Conservation (phyloP, 1,140 invertebrate genomes). For the Drosophila orena region DNA sequence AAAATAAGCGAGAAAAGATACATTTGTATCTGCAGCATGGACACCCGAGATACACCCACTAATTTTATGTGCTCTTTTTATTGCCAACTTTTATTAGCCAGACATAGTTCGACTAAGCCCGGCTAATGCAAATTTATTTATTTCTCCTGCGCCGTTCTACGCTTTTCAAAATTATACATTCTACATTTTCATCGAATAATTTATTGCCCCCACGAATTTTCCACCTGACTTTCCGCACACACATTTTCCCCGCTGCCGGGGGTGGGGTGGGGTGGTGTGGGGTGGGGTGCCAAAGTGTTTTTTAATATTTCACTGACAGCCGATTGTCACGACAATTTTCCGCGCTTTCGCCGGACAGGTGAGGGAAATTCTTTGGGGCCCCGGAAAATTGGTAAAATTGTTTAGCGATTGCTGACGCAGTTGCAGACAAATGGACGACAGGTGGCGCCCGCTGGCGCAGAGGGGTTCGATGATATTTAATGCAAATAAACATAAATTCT, state of each 20-base stretch:
- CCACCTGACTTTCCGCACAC: conserved; percentile 36
- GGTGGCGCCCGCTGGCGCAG: conserved; percentile 62
- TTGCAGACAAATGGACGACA: conserved; percentile 73
- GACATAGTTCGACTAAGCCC: conserved; percentile 78
- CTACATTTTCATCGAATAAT: conserved; percentile 64
- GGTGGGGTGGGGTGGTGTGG: too few relatives aligned
- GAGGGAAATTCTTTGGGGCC: conserved; percentile 17
- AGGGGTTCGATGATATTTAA: conserved; percentile 24
- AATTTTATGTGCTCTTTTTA: conserved; percentile 80
- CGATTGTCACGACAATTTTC: conserved; percentile 72
- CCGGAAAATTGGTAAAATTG: conserved; percentile 25
- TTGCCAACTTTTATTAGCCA: conserved; percentile 79
- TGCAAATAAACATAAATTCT: conserved; percentile 75
- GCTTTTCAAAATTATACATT: conserved; percentile 46
- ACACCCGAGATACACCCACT: conserved; percentile 46
- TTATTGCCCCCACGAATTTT: conserved; percentile 55
- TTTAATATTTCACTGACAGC: conserved; percentile 82
- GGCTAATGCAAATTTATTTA: conserved; percentile 82
- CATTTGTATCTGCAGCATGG: conserved; percentile 54
- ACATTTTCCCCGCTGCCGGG: conserved; percentile 37
- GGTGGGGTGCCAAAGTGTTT: conserved; percentile 59
- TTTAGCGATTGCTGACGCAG: conserved; percentile 59
- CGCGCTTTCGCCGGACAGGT: conserved; percentile 24
- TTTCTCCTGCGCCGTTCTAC: conserved; percentile 36
- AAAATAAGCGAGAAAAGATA: conserved; percentile 60